Percentiles rank a stretch among this genome's conserved stretches.
phyloP scores from a whole-genome alignment of 2,888 invertebrate genomes.

The Acholoe squamosa region DNA sequence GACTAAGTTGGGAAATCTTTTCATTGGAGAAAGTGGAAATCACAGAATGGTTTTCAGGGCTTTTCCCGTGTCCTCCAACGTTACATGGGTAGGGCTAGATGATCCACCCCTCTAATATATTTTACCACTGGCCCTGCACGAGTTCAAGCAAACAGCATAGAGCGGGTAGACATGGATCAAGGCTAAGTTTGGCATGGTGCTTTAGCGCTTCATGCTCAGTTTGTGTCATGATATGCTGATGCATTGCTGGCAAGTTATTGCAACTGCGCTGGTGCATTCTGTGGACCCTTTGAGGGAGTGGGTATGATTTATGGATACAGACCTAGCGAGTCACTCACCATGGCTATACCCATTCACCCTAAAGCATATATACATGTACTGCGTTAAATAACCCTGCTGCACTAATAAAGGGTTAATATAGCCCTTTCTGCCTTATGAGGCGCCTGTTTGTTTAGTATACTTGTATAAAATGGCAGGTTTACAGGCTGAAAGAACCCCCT shows the following conservation, averaged over 20 bases:
- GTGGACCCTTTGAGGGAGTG: no score
- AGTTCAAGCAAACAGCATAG: background rate
- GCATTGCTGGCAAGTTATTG: no score
- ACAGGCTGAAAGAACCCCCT: background rate
- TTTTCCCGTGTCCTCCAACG: background rate
- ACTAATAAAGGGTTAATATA: no score
- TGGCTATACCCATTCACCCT: no score
- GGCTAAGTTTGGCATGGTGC: background rate
- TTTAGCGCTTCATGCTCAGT: no score
- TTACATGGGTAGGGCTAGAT: background rate
- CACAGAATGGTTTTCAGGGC: background rate
- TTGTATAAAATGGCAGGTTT: background rate
- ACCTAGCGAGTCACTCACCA: no score
- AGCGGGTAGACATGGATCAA: background rate
- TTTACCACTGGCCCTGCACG: background rate
- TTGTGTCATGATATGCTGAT: no score
- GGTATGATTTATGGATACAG: no score
- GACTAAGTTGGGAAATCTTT: background rate
- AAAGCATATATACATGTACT: no score
- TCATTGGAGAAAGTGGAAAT: background rate
- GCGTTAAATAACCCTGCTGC: no score
- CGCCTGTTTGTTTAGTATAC: conserved; percentile 25
- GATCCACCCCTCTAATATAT: conserved; percentile 13
- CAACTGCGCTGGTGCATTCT: no score
- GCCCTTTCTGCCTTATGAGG: conserved; percentile 26